Evolutionary conservation across 2,797 vertebrate genomes (phyloP).

Genomic region (Sebastiscus albofasciatus): DNA sequence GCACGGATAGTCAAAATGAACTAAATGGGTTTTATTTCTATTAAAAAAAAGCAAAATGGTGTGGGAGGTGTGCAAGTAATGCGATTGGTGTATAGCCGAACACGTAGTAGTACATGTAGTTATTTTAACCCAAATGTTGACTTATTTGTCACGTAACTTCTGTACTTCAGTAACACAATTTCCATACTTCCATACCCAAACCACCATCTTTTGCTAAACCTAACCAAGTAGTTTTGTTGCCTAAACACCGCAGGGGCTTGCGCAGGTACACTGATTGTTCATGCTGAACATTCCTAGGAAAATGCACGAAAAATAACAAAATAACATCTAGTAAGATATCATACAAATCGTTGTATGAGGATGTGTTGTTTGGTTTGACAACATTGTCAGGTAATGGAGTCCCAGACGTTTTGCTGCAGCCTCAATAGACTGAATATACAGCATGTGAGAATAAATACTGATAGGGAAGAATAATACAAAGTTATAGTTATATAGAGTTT

Average conservation of each 20-base stretch:
- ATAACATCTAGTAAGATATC: neutral
- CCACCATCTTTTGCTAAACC: neutral
- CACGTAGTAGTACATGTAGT: no score
- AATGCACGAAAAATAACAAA: neutral
- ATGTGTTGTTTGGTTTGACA: neutral
- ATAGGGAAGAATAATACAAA: neutral
- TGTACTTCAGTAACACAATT: no score
- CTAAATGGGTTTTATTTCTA: no score
- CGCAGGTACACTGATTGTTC: neutral
- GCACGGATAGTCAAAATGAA: fast-evolving
- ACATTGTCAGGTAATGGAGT: slow-evolving; percentile 5
- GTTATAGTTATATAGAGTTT: neutral
- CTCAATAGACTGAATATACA: neutral
- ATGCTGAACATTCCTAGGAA: neutral
- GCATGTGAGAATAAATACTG: slow-evolving; percentile 6
- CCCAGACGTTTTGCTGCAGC: slow-evolving; percentile 1
- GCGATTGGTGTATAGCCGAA: no score
- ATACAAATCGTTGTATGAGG: neutral
- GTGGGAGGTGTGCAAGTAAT: no score
- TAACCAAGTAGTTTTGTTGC: neutral
- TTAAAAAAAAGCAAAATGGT: no score
- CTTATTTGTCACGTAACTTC: neutral
- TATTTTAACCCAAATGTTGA: neutral
- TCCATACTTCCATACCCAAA: neutral
- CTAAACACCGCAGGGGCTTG: neutral